phyloP scores from a whole-genome alignment of 2,797 vertebrate species.

The Crax fasciolata region DNA sequence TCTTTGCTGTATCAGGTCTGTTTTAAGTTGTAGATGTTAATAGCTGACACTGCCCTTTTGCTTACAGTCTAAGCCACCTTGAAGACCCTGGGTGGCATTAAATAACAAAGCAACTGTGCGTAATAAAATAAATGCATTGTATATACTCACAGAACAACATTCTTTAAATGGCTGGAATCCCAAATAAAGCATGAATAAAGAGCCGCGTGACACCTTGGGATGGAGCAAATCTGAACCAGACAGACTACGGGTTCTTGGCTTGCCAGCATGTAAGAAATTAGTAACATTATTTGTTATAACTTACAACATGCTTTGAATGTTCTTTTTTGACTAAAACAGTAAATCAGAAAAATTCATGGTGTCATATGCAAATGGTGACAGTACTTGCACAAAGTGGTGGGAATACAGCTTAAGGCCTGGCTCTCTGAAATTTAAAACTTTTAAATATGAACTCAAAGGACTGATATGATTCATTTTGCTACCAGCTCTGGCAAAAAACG shows the following conservation, averaged over 20 bases:
- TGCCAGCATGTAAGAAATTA: slow-evolving; percentile 11
- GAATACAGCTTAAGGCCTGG: not conserved
- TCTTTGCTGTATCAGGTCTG: not conserved
- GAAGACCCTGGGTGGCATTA: slow-evolving; percentile 49
- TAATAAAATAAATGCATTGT: slow-evolving; percentile 47
- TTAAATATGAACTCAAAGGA: not conserved
- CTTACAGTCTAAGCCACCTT: slow-evolving; percentile 17
- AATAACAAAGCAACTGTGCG: not conserved
- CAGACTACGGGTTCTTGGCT: not conserved
- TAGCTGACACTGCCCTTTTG: not conserved
- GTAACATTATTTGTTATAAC: slow-evolving; percentile 33
- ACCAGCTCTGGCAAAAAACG: not conserved
- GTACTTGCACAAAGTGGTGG: not conserved
- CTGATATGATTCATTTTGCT: not conserved
- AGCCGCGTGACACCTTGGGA: slow-evolving; percentile 5
- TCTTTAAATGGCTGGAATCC: slow-evolving; percentile 38
- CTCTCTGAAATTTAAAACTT: not conserved
- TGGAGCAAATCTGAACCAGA: slow-evolving; percentile 14
- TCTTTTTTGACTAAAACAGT: slow-evolving; percentile 47
- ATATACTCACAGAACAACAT: not conserved
- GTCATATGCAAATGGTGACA: not conserved
- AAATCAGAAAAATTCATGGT: slow-evolving; percentile 21
- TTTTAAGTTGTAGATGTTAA: slow-evolving; percentile 27
- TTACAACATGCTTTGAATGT: not conserved
- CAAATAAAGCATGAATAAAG: slow-evolving; percentile 43